Evolutionary conservation across 2,797 vertebrate species (phyloP).

Genomic region (Cuniculus paca): DNA sequence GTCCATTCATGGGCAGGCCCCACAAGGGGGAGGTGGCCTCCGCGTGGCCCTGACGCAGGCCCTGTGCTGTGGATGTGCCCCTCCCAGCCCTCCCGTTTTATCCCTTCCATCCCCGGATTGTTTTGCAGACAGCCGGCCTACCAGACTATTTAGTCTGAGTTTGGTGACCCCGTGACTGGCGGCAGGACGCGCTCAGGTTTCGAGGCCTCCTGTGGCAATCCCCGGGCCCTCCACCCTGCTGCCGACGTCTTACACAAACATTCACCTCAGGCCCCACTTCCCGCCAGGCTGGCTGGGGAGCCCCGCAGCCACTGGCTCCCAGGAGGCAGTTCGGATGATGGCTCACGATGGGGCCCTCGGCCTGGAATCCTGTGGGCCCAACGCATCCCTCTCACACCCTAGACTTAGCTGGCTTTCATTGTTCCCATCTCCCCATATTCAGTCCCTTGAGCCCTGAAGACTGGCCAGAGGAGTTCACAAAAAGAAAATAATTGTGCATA

Average conservation of each 20-base stretch:
- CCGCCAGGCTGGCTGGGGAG: background rate
- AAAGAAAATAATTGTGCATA: background rate
- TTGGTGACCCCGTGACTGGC: conserved; percentile 91
- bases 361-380: background rate
- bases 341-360: background rate
- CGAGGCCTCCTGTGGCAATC: conserved; percentile 81
- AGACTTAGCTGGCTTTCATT: rapidly evolving
- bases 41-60: background rate
- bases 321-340: background rate
- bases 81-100: conserved; percentile 66
- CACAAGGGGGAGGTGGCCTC: background rate
- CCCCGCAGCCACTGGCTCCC: background rate
- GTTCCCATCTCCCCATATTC: rapidly evolving
- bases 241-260: conserved; percentile 80
- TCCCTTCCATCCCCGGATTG: conserved; percentile 86
- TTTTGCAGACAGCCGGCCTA: conserved; percentile 92
- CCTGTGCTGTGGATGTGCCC: background rate
- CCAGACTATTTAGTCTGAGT: conserved; percentile 94
- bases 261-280: conserved; percentile 81
- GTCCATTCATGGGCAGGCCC: rapidly evolving
- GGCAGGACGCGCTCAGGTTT: conserved; percentile 88
- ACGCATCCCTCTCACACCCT: background rate
- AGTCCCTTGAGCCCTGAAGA: rapidly evolving
- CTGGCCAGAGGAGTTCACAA: rapidly evolving
- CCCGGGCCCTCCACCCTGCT: background rate